Evolutionary conservation across 2,888 invertebrate genomes (phyloP), one percentile per base, ranked within the genome.

Genomic region (Syrista parreyssii): DNA sequence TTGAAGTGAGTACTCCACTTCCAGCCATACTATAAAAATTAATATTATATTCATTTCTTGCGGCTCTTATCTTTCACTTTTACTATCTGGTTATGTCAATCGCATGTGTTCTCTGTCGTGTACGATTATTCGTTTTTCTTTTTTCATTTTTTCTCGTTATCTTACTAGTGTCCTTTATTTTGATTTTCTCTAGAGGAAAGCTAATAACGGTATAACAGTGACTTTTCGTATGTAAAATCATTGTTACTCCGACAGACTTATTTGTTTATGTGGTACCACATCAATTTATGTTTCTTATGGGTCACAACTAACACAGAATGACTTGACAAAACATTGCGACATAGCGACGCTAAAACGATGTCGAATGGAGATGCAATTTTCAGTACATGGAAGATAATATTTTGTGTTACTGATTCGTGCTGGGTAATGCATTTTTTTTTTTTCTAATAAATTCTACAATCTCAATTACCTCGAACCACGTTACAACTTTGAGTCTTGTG

Each of bases 1-100:
- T 96, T 96, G 97, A 98, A 98, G 96, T 97, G 96, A 94, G 97
- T 95, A 95, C 97, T 97, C 96, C 97, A 96, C 95, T 97, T 97
- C 98, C 98, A 97, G 95, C 96, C 96, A 95, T 95, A 96, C 97
- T 97, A 93, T 90, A 93, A 92, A 92, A 92, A 92, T 92, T 91
- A 90, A 91, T 91, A 91, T 87, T 84, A 88, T 83, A 81, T 88
- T 89, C 86, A 89, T 86, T 87, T 55, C 86, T 87, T 75, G 75
- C 68, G 55, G 75, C 73, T 75, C 40, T 68, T 69, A 80, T 78
- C 68, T 55, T 55, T 73, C 30, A 32, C 55, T 76, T 75, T 75
- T 35, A n/a, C 32, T 75, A 73, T 73, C 40, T 32, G 72, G 33
- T 69, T 75, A 68, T 15, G 30, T 73, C 74, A 68, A 74, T 77